Conservation (phyloP, 2,797 vertebrate genomes). For the Microctenopoma lineatum region DNA sequence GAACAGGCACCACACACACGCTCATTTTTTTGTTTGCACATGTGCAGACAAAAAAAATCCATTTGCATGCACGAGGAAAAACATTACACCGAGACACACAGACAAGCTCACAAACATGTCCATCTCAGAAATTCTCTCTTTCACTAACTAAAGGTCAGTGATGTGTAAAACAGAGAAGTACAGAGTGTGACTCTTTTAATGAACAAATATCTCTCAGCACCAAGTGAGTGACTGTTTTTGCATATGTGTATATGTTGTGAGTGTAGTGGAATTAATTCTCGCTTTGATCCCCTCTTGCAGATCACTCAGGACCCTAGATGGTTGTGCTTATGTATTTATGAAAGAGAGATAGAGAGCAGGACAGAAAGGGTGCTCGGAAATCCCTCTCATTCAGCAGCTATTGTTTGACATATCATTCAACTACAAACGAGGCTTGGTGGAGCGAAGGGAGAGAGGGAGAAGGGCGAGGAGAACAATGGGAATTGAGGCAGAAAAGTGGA, state of each 20-base stretch:
- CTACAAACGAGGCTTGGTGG: conserved; percentile 38
- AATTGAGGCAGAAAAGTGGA: conserved; percentile 47
- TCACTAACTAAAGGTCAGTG: conserved; percentile 35
- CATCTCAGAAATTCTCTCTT: conserved; percentile 16
- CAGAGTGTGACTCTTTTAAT: conserved; percentile 68
- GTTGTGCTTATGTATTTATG: conserved; percentile 10
- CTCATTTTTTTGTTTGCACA: not conserved
- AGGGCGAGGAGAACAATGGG: conserved; percentile 15
- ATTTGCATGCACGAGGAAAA: conserved; percentile 13
- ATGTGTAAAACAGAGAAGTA: conserved; percentile 57
- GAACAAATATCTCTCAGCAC: conserved; percentile 64
- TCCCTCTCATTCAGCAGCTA: conserved; percentile 70
- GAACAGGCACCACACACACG: conserved; percentile 20
- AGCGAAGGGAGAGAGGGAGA: conserved; percentile 9
- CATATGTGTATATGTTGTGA: conserved; percentile 12
- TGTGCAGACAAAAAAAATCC: conserved; percentile 9
- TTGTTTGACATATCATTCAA: conserved; percentile 69
- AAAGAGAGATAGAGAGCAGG: conserved; percentile 22
- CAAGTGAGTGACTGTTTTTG: conserved; percentile 4
- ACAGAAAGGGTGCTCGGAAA: conserved; percentile 48
- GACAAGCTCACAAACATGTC: conserved; percentile 1
- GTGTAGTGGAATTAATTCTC: conserved; percentile 52
- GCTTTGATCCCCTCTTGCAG: conserved; percentile 49
- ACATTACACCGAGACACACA: conserved; percentile 6
- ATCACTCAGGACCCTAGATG: conserved; percentile 44